Evolutionary conservation across 2,113 vertebrate species (phyloP).

Genomic region (Sphyrna mokarran): DNA sequence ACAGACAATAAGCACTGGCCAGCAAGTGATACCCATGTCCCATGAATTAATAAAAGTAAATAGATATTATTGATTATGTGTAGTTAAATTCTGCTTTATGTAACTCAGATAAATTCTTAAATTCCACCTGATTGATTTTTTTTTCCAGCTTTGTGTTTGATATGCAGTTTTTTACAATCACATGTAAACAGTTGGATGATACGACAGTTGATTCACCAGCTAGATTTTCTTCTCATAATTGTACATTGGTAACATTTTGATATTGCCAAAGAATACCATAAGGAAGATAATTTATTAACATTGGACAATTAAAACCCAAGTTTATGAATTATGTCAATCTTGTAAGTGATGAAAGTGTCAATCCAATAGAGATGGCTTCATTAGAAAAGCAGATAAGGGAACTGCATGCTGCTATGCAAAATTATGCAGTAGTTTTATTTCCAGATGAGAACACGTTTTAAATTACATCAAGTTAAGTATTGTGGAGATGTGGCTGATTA

Average conservation of each 20-base stretch:
- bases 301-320: too few species aligned
- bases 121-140: neutral
- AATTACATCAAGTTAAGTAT: neutral
- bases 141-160: neutral
- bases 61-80: neutral
- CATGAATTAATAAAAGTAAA: too few species aligned
- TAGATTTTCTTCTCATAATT: neutral
- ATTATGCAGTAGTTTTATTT: neutral
- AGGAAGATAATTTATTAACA: neutral
- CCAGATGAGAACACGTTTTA: neutral
- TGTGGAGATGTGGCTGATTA: neutral
- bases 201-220: neutral
- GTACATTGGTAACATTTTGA: neutral
- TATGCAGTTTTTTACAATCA: neutral
- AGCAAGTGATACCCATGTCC: too few species aligned
- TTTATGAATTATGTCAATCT: neutral
- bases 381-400: neutral
- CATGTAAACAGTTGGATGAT: neutral
- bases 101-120: neutral
- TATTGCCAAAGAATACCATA: neutral
- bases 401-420: neutral
- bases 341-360: neutral
- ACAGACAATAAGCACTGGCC: too few species aligned
- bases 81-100: neutral
- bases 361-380: neutral